These are phyloP conservation scores for Eurypyga helias DNA, from an alignment of 2,113 vertebrate genomes.

Conservation along the genomic window DNA sequence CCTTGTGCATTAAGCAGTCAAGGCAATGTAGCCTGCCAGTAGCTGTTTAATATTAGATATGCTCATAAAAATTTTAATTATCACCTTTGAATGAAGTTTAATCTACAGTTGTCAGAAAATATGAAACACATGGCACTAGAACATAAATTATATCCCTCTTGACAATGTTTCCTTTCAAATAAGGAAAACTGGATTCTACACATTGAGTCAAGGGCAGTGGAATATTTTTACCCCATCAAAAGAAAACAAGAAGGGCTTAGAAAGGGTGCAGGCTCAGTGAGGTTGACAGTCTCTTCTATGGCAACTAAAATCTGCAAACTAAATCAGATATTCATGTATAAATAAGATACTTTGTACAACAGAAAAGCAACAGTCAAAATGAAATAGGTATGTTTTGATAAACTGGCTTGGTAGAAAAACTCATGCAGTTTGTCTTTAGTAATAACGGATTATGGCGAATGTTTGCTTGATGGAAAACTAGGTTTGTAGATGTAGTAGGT, in stretches of 20 bases:
- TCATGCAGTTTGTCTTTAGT: background rate
- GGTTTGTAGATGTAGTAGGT: background rate
- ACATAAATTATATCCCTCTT: conserved; percentile 34
- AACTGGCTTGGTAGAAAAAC: background rate
- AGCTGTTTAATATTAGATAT: conserved; percentile 69
- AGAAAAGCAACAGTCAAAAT: background rate
- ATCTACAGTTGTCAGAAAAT: conserved; percentile 66
- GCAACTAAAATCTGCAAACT: background rate
- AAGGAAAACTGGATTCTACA: background rate
- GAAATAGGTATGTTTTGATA: background rate
- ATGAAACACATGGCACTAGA: conserved; percentile 26
- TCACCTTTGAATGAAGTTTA: conserved; percentile 64
- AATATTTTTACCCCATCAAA: conserved; percentile 1
- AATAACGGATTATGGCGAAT: background rate
- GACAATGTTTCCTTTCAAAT: conserved; percentile 39
- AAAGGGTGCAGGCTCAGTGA: background rate
- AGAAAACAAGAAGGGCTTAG: background rate
- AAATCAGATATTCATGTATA: background rate
- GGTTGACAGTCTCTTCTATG: background rate
- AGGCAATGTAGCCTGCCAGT: conserved; percentile 23
- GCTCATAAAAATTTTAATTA: conserved; percentile 72
- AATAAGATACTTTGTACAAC: background rate
- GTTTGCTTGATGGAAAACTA: background rate
- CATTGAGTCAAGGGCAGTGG: background rate
- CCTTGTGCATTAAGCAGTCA: conserved; percentile 44